phyloP scores from a whole-genome alignment of 2,888 invertebrate genomes.

The Thymelicus sylvestris region DNA sequence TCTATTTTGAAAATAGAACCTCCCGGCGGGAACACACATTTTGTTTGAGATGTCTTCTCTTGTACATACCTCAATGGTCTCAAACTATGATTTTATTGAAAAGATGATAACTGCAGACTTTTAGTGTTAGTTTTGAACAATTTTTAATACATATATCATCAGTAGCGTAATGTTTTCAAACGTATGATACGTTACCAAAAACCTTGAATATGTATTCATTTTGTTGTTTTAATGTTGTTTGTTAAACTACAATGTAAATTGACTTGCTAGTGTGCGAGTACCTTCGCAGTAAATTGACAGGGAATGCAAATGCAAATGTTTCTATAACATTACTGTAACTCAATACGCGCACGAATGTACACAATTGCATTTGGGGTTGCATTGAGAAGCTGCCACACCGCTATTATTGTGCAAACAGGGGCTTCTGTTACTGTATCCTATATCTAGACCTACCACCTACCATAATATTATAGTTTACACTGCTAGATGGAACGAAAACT shows the following conservation, averaged over 20 bases:
- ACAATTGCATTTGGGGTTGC: constrained; percentile 82
- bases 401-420: constrained; percentile 76
- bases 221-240: too few species aligned
- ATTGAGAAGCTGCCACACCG: constrained; percentile 59
- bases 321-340: constrained; percentile 77
- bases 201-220: too few species aligned
- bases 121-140: background rate
- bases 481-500: constrained; percentile 23
- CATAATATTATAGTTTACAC: constrained; percentile 21
- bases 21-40: too few species aligned
- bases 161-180: background rate
- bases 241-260: constrained; percentile 41
- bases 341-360: constrained; percentile 80
- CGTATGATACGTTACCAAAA: too few species aligned
- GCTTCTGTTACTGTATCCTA: constrained; percentile 51
- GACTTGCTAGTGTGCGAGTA: constrained; percentile 1
- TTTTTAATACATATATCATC: too few species aligned
- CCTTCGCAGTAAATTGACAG: constrained; percentile 27
- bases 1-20: too few species aligned
- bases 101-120: too few species aligned
- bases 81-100: too few species aligned
- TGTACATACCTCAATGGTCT: too few species aligned
- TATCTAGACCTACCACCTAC: constrained; percentile 23
- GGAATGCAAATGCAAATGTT: constrained; percentile 68
- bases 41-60: too few species aligned